These are phyloP conservation scores for Rhopalosiphum maidis DNA, from an alignment of 1,140 invertebrate genomes.

Conservation along the genomic window DNA sequence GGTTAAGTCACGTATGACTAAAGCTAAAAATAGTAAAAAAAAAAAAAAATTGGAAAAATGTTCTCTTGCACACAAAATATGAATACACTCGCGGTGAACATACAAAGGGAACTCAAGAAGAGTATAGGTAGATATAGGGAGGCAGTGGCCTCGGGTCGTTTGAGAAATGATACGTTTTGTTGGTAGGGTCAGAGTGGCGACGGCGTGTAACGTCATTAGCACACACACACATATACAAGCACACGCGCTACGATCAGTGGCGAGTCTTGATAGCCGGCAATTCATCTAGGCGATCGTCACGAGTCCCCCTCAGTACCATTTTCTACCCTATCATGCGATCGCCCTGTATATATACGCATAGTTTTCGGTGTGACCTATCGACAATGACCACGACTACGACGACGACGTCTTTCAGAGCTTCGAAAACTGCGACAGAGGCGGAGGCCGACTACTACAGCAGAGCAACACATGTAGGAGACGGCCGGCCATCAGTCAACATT, in stretches of 20 bases:
- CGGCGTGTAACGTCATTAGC: slow-evolving; percentile 45
- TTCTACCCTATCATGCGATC: background rate
- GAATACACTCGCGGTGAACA: background rate
- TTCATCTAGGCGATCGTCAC: slow-evolving; percentile 36
- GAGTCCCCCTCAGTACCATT: background rate
- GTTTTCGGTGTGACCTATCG: background rate
- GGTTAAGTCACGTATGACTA: background rate
- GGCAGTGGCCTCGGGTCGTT: background rate
- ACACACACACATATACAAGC: background rate
- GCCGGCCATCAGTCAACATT: slow-evolving; percentile 50
- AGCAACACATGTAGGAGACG: slow-evolving; percentile 51
- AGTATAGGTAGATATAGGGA: background rate
- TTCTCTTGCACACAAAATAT: background rate
- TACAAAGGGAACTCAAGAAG: background rate
- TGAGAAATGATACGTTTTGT: slow-evolving; percentile 38
- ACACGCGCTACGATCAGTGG: background rate
- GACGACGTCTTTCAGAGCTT: background rate
- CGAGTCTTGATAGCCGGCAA: slow-evolving; percentile 10
- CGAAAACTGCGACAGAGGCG: background rate
- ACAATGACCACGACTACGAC: background rate
- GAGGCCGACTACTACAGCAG: background rate
- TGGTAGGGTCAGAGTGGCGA: background rate
- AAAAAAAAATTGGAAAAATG: background rate
- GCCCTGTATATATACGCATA: background rate
- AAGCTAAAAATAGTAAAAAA: background rate